Conservation (phyloP, 2,113 vertebrate species). For the Pterocles gutturalis region DNA sequence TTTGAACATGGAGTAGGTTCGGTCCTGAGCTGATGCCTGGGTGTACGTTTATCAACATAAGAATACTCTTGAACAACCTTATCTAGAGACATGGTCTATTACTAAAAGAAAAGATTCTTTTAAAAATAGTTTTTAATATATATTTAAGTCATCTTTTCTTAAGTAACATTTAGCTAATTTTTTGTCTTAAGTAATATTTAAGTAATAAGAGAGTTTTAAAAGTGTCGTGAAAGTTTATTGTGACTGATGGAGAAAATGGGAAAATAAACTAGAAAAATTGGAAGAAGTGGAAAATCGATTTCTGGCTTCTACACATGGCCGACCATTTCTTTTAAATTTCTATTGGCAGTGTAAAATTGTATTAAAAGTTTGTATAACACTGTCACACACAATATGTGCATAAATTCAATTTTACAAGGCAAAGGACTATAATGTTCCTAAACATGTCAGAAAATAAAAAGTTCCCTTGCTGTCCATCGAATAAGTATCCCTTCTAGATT, state of each 20-base stretch:
- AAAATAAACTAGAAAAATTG: neutral
- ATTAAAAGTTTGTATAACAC: neutral
- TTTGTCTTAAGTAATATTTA: neutral
- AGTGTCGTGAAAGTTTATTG: neutral
- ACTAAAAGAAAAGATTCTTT: neutral
- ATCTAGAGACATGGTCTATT: neutral
- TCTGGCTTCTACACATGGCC: neutral
- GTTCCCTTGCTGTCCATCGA: neutral
- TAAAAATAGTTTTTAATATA: neutral
- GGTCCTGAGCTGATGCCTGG: neutral
- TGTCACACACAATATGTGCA: neutral
- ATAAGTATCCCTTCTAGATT: neutral
- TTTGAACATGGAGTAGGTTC: neutral
- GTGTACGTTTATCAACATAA: neutral
- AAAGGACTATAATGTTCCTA: neutral
- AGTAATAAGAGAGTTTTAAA: neutral
- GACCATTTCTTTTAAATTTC: neutral
- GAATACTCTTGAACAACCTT: neutral
- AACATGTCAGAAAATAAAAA: neutral
- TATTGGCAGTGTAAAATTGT: neutral
- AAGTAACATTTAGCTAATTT: neutral
- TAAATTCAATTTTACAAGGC: neutral
- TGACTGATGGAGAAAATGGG: neutral
- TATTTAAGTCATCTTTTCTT: neutral
- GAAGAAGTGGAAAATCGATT: neutral